Conservation (phyloP, 2,888 invertebrate species). For the Lepidochitona cinerea region DNA sequence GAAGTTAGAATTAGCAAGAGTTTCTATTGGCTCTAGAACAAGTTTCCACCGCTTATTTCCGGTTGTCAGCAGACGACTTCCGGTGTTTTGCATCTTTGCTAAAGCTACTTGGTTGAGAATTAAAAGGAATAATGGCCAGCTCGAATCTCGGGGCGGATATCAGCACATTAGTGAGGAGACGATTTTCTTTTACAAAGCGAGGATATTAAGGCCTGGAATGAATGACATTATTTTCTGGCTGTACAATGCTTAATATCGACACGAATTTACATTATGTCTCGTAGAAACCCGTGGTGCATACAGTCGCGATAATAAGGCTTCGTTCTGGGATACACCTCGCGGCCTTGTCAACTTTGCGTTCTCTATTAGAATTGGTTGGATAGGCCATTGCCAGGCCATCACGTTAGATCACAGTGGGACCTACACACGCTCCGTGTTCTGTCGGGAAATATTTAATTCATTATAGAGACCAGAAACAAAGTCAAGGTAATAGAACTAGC, state of each 20-base stretch:
- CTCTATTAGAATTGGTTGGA: neutral
- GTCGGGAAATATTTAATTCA: no score
- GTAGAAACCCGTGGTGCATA: neutral
- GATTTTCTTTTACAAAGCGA: neutral
- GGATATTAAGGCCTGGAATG: neutral
- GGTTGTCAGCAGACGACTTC: neutral
- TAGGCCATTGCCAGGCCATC: neutral
- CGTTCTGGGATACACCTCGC: neutral
- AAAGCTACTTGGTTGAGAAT: neutral
- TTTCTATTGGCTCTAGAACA: no score
- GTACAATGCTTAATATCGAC: neutral
- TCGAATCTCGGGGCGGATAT: neutral
- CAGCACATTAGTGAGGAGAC: neutral
- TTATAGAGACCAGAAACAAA: no score
- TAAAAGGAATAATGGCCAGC: neutral
- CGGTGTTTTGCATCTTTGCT: neutral
- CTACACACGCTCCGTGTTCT: no score
- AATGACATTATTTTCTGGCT: neutral
- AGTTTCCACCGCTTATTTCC: neutral
- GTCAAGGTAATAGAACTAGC: no score
- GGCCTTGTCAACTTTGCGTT: neutral
- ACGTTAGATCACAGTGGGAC: neutral
- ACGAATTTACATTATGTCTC: neutral
- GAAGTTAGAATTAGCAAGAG: no score
- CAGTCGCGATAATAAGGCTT: neutral